Evolutionary conservation across 1,140 invertebrate species (phyloP).

Genomic region (Drosophila funebris): DNA sequence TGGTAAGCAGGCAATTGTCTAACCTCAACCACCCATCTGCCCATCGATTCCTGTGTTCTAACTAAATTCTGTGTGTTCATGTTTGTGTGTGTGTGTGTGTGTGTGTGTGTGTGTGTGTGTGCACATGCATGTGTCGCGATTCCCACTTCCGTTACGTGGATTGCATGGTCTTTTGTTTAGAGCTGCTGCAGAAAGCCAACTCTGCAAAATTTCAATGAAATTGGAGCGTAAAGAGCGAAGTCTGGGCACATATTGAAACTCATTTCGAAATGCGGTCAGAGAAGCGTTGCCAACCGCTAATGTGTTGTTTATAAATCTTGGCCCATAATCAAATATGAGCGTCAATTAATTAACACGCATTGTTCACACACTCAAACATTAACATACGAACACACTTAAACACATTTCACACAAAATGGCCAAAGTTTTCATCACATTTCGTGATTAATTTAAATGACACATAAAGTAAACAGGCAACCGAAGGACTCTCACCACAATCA

Average conservation of each 20-base stretch:
- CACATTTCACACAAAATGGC: constrained; percentile 30
- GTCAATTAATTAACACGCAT: constrained; percentile 69
- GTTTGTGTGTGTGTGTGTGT: constrained; percentile 30
- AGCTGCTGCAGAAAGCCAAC: constrained; percentile 8
- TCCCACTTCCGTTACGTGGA: constrained; percentile 59
- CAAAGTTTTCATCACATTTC: constrained; percentile 74
- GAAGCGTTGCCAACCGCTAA: constrained; percentile 32
- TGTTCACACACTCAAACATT: not conserved
- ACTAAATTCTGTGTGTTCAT: too few relatives aligned
- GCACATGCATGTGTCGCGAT: constrained; percentile 32
- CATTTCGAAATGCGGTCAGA: constrained; percentile 39
- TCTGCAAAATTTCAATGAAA: constrained; percentile 44
- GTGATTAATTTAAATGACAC: constrained; percentile 74
- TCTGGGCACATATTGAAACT: constrained; percentile 41
- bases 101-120: constrained; percentile 26
- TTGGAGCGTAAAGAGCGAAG: constrained; percentile 40
- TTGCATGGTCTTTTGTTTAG: constrained; percentile 43
- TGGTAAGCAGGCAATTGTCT: constrained; percentile 45
- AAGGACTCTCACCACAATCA: constrained; percentile 22
- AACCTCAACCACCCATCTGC: not conserved
- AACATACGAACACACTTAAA: not conserved
- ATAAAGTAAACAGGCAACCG: constrained; percentile 43
- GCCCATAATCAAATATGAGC: constrained; percentile 58
- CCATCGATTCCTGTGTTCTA: not conserved
- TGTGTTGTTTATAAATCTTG: constrained; percentile 59